These are phyloP conservation scores for Aspiorhynchus laticeps DNA, from an alignment of 2,113 vertebrate genomes.

Conservation along the genomic window DNA sequence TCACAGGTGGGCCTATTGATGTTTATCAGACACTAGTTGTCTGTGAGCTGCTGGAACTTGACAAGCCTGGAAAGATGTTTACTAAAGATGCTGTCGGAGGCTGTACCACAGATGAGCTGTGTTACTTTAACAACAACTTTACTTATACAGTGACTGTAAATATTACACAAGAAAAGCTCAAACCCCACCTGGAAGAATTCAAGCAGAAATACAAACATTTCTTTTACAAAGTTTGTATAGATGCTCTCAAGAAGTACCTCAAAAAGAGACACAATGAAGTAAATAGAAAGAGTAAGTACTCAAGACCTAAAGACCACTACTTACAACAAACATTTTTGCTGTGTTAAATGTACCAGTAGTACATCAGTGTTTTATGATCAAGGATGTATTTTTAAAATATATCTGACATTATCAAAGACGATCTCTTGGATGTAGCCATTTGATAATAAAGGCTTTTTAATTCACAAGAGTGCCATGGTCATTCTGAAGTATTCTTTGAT, in stretches of 20 bases:
- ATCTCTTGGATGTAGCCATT: too few species aligned
- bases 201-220: neutral
- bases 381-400: neutral
- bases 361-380: neutral
- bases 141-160: neutral
- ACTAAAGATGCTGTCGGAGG: constrained; percentile 13
- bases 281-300: neutral
- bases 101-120: constrained; percentile 3
- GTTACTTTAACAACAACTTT: neutral
- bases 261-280: constrained; percentile 12
- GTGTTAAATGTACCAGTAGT: neutral
- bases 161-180: neutral
- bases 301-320: neutral
- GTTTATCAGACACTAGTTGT: constrained; percentile 28
- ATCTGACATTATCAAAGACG: neutral
- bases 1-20: neutral
- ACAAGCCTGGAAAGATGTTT: neutral
- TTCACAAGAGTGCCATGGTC: too few species aligned
- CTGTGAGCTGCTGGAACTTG: constrained; percentile 16
- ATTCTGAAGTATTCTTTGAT: too few species aligned
- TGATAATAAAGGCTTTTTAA: too few species aligned
- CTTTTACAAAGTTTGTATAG: neutral
- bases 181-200: neutral
- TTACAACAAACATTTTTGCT: neutral
- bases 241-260: constrained; percentile 13